Percentiles rank a stretch among this genome's conserved stretches.
phyloP scores from a whole-genome alignment of 2,888 invertebrate genomes.

The Catonia carolina region DNA sequence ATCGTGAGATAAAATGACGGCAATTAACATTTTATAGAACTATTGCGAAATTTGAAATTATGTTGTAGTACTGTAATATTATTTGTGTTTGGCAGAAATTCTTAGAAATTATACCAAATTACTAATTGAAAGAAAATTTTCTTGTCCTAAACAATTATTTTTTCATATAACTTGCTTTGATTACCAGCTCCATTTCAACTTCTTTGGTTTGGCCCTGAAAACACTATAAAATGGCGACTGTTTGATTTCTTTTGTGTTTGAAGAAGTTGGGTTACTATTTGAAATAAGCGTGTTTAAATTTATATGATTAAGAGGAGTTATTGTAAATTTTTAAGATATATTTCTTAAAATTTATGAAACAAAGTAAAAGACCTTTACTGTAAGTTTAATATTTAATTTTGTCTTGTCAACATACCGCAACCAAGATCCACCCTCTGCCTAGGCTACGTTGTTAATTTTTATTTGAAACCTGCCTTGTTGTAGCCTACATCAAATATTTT shows the following conservation, averaged over 20 bases:
- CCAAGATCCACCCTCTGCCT: neutral
- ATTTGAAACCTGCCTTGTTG: neutral
- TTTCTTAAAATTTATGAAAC: neutral
- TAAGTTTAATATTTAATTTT: no score
- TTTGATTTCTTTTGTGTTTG: slow-evolving; percentile 21
- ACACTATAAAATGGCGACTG: slow-evolving; percentile 17
- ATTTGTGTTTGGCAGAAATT: no score
- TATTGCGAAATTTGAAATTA: no score
- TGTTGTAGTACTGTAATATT: no score
- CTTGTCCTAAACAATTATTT: no score
- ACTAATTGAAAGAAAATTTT: no score
- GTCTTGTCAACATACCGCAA: no score
- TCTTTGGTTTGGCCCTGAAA: slow-evolving; percentile 22
- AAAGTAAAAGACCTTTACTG: neutral
- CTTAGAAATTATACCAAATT: no score
- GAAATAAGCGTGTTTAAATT: neutral
- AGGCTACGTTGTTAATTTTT: neutral
- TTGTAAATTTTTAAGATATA: neutral
- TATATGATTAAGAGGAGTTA: neutral
- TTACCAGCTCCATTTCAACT: neutral
- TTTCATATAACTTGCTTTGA: no score
- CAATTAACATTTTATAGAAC: no score
- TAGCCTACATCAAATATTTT: no score
- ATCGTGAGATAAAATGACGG: no score
- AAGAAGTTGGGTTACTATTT: slow-evolving; percentile 17